phyloP scores from a whole-genome alignment of 2,888 invertebrate genomes.

The Ceraclea dissimilis region DNA sequence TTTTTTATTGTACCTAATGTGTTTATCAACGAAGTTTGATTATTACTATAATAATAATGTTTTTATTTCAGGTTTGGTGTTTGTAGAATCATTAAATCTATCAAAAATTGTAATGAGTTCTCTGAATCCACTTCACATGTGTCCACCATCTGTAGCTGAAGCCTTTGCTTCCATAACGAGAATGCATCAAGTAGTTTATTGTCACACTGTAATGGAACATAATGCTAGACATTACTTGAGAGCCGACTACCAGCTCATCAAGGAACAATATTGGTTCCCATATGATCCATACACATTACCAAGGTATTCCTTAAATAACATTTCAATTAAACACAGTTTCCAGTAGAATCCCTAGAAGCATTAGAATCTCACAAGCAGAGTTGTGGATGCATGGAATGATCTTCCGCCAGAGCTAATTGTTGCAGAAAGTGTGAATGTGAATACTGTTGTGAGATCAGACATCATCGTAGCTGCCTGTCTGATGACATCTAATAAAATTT shows the following conservation, averaged over 20 bases:
- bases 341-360: too few species aligned
- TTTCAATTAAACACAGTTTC: too few species aligned
- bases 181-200: slow-evolving; percentile 84
- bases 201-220: slow-evolving; percentile 81
- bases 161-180: slow-evolving; percentile 77
- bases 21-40: not conserved
- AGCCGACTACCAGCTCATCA: slow-evolving; percentile 39
- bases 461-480: too few species aligned
- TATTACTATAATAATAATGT: slow-evolving; percentile 1
- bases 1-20: too few species aligned
- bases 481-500: too few species aligned
- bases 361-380: not conserved
- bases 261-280: slow-evolving; percentile 72
- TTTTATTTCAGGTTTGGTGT: slow-evolving; percentile 60
- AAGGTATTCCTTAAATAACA: slow-evolving; percentile 44
- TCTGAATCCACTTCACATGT: slow-evolving; percentile 82
- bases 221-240: slow-evolving; percentile 56
- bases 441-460: too few species aligned
- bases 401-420: too few species aligned
- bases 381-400: not conserved
- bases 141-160: slow-evolving; percentile 67
- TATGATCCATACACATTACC: slow-evolving; percentile 82
- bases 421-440: too few species aligned
- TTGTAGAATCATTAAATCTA: slow-evolving; percentile 75
- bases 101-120: slow-evolving; percentile 77